phyloP scores from a whole-genome alignment of 2,888 invertebrate genomes.

The Nebria brevicollis region DNA sequence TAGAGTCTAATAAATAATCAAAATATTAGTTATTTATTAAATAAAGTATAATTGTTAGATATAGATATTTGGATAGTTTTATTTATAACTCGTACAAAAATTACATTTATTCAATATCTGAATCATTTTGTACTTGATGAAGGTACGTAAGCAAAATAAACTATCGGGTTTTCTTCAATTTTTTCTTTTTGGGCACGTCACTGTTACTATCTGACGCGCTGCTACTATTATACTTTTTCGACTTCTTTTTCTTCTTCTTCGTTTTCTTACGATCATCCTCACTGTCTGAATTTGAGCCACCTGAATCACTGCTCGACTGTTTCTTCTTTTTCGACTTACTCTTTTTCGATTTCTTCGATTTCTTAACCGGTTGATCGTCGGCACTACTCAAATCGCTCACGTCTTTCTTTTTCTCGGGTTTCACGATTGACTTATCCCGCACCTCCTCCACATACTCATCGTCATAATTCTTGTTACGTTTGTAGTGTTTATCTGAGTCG shows the following conservation, averaged over 20 bases:
- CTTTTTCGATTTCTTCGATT: conserved; percentile 43
- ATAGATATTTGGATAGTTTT: conserved; percentile 1
- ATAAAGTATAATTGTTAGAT: not conserved
- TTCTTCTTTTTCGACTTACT: conserved; percentile 33
- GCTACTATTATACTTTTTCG: conserved; percentile 24
- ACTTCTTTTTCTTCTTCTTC: conserved; percentile 38
- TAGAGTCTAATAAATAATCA: too few relatives aligned
- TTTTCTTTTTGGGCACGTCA: conserved; percentile 36
- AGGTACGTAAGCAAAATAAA: not conserved
- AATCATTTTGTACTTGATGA: conserved; percentile 7
- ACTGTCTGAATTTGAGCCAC: conserved; percentile 36
- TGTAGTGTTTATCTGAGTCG: conserved; percentile 50
- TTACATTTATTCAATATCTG: not conserved
- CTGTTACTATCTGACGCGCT: conserved; percentile 31
- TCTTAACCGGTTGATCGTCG: conserved; percentile 55
- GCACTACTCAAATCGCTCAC: conserved; percentile 51
- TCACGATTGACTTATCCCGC: conserved; percentile 60
- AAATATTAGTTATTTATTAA: not conserved
- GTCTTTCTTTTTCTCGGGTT: conserved; percentile 49
- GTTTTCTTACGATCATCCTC: conserved; percentile 35
- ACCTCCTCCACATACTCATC: conserved; percentile 53
- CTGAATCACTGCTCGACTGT: conserved; percentile 41
- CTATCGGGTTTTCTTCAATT: conserved; percentile 3
- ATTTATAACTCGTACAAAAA: conserved; percentile 11
- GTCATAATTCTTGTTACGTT: conserved; percentile 51